These are phyloP conservation scores for Xiphophorus maculatus DNA, from an alignment of 2,113 vertebrate species.

Conservation along the genomic window DNA sequence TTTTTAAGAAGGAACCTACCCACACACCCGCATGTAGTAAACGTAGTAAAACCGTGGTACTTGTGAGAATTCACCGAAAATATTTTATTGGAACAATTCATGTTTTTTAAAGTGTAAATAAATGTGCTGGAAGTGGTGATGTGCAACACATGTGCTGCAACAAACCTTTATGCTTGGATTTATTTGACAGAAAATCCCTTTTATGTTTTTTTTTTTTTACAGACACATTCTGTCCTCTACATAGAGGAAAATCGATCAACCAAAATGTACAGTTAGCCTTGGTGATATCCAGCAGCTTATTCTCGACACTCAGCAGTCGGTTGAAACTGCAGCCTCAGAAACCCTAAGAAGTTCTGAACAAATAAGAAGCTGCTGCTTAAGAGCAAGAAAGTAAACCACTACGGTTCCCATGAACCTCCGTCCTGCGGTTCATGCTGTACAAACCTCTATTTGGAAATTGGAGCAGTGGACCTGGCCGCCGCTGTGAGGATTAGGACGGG, in stretches of 20 bases:
- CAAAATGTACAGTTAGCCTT: neutral
- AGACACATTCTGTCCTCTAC: neutral
- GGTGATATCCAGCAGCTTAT: neutral
- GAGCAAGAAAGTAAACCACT: neutral
- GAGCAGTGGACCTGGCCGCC: neutral
- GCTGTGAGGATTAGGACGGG: neutral
- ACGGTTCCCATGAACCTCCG: neutral
- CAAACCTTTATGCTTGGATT: no score
- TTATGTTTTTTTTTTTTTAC: neutral
- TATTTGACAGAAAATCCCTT: neutral
- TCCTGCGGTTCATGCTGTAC: neutral
- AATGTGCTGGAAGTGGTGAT: no score
- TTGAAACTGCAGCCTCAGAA: neutral
- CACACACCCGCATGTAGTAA: no score
- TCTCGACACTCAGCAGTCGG: neutral
- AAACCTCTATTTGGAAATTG: neutral
- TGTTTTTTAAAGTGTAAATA: no score
- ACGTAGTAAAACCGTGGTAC: no score
- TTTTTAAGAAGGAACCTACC: no score
- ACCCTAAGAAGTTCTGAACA: neutral
- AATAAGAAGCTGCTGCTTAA: neutral
- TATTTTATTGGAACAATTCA: no score
- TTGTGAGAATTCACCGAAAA: no score
- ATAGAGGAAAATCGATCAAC: neutral
- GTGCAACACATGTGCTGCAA: no score